phyloP scores from a whole-genome alignment of 2,797 vertebrate genomes.

The Leptatherina wallacei region DNA sequence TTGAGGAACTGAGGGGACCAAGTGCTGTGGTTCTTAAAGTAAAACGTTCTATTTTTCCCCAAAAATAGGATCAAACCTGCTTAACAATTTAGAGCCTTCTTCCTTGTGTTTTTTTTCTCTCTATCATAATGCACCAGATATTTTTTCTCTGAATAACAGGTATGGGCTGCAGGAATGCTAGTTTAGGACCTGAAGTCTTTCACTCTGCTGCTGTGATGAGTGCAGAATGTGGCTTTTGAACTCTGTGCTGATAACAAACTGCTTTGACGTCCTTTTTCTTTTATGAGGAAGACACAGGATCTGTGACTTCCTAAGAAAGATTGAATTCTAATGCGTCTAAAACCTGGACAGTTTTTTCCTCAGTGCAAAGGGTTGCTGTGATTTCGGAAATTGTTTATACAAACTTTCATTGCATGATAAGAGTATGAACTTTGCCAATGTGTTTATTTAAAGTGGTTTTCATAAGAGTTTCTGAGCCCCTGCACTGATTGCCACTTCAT shows the following conservation, averaged over 20 bases:
- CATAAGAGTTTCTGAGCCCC: no score
- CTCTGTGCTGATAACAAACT: no score
- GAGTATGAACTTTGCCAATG: no score
- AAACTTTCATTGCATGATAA: no score
- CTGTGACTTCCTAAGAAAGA: no score
- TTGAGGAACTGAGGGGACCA: background rate
- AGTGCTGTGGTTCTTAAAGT: background rate
- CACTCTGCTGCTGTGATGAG: background rate
- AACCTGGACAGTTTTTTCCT: no score
- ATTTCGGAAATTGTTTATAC: no score
- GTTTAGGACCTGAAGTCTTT: background rate
- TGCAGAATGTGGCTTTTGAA: background rate
- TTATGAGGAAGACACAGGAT: no score
- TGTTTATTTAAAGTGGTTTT: no score
- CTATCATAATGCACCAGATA: background rate
- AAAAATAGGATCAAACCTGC: background rate
- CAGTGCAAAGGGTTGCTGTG: no score
- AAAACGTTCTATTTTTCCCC: background rate
- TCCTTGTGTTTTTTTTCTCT: background rate
- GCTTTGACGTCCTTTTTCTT: background rate
- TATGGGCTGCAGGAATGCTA: background rate
- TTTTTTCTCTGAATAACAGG: background rate
- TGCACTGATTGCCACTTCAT: no score
- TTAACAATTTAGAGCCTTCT: background rate
- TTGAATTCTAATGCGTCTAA: no score